A percentile compares a stretch with the other conserved stretches of the same genome.
Conservation (phyloP, 2,797 vertebrate species). For the Myoxocephalus aenaeus region DNA sequence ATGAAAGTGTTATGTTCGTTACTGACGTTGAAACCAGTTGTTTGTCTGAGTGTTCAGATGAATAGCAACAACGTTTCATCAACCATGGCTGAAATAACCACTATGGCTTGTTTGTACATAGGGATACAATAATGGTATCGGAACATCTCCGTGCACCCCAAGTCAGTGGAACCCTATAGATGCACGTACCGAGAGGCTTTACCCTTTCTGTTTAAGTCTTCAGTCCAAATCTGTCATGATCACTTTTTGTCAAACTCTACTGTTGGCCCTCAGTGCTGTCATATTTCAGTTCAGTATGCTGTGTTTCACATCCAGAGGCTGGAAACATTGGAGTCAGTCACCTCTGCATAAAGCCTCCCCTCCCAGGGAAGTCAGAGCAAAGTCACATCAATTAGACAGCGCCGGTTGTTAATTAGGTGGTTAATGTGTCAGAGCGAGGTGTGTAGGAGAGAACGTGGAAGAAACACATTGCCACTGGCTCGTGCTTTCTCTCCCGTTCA, state of each 20-base stretch:
- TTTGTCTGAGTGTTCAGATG: too few species aligned
- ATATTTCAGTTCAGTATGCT: constrained; percentile 23
- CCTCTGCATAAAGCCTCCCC: constrained; percentile 32
- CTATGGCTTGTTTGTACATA: not conserved
- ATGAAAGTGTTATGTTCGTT: not conserved
- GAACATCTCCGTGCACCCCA: not conserved
- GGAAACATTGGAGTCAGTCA: constrained; percentile 24
- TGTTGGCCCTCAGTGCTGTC: not conserved
- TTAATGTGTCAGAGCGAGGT: constrained; percentile 27
- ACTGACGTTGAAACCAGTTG: not conserved
- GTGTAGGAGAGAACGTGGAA: constrained; percentile 3
- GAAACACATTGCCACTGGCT: constrained; percentile 2
- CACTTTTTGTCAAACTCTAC: constrained; percentile 12
- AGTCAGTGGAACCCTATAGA: not conserved
- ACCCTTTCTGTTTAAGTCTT: not conserved
- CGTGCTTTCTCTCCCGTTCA: not conserved
- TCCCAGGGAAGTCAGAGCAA: constrained; percentile 26
- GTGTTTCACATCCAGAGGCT: constrained; percentile 21
- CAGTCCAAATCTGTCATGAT: constrained; percentile 9
- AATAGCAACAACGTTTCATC: not conserved
- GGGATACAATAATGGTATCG: not conserved
- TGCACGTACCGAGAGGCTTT: not conserved
- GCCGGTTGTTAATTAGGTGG: constrained; percentile 47
- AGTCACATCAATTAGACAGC: constrained; percentile 59
- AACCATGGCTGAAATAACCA: too few species aligned